phyloP scores from a whole-genome alignment of 53 echinoderm and acorn worm genomes.

The Glandiceps talaboti region DNA sequence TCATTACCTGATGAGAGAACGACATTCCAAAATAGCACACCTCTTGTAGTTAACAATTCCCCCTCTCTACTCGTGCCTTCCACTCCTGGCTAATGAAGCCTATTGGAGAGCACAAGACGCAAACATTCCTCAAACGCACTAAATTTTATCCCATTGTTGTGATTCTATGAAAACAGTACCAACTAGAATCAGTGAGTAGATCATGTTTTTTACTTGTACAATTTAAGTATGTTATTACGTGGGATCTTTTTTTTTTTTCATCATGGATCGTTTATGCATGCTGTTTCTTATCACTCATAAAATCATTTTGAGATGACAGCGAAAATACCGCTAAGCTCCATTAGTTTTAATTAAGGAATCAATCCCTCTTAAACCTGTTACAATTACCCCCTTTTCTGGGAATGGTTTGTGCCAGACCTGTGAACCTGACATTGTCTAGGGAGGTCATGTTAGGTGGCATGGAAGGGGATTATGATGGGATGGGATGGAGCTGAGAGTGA shows the following conservation, averaged over 20 bases:
- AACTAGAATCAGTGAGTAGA: neutral
- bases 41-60: neutral
- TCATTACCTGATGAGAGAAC: neutral
- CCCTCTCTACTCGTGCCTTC: neutral
- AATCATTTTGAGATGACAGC: neutral
- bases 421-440: neutral
- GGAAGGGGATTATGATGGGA: neutral
- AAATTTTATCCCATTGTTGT: neutral
- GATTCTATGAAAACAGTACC: neutral
- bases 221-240: neutral
- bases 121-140: neutral
- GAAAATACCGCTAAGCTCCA: neutral
- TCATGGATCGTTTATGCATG: neutral
- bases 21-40: neutral
- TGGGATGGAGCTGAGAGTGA: neutral
- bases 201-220: neutral
- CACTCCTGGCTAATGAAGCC: neutral
- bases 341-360: neutral
- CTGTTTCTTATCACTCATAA: neutral
- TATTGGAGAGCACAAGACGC: neutral
- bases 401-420: neutral
- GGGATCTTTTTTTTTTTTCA: neutral
- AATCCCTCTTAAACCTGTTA: neutral
- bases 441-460: neutral
- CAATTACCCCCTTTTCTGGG: neutral